Base-by-base conservation (phyloP, 1,140 invertebrate species). In the Caerostris darwini region DNA sequence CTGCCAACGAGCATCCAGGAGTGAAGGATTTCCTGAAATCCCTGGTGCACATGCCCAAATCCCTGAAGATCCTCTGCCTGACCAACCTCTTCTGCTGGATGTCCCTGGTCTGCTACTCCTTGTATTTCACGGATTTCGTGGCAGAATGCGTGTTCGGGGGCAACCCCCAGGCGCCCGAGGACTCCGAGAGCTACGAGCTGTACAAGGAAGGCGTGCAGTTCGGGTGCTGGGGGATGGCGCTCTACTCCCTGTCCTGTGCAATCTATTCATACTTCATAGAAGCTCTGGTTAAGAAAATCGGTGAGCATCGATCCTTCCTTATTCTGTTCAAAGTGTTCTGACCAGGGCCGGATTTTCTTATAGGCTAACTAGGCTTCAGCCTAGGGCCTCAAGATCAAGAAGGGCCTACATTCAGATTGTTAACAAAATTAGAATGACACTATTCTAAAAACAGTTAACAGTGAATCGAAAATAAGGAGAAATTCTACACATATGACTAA, bases 31-130 rank as follows among this genome's bases (percentile, higher is more conserved):
- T 99, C 96, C 96, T 99, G 10, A 96, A 97, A 88, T 99, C 99
- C 5, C 99, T 99, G 57, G 95, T 99, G 0, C 97, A 97, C 90
- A 99, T 99, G 98, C 99, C 99, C 0, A 96, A 96, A 93, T 99
- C 98, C 3, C 96, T 99, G 92, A 97, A 97, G 64, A 97, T 98
- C 95, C 97, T 99, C 2, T 99, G 99, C 95, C 94, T 99, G 4
- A 99, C 99, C 0, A 99, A 99, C 96, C 96, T 99, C 0, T 99
- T 99, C 96, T 99, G 98, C 95, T 99, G 99, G 99, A 99, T 99
- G 98, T 98, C 98, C 0, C 98, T 99, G 92, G 98, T 99, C 3
- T 99, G 98, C 96, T 99, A 99, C 95, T 99, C 99, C 0, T 96
- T 99, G 0, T 99, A 99, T 96, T 99, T 99, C 96, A 99, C 99